Evolutionary conservation across 2,888 invertebrate genomes (phyloP).

Genomic region (Aphodius sticticus): DNA sequence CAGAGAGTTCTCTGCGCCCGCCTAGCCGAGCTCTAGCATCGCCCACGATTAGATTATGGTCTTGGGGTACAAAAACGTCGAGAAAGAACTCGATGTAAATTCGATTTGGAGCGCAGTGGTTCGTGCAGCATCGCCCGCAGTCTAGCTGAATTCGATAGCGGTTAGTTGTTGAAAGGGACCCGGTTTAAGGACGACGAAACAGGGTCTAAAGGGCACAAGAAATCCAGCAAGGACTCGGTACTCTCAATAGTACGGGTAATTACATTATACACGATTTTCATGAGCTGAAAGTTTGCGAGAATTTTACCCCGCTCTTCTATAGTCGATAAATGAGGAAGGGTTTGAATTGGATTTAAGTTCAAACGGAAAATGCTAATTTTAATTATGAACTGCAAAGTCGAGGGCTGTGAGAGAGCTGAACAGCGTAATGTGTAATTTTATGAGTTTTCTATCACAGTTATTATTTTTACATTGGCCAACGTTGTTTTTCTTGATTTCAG

Average conservation of each 20-base stretch:
- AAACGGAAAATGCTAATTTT: too few relatives aligned
- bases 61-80: background rate
- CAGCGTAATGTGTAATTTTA: too few relatives aligned
- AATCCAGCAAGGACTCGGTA: constrained; percentile 7
- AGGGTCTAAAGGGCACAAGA: constrained; percentile 4
- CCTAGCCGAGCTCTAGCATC: background rate
- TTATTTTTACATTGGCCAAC: too few relatives aligned
- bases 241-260: constrained; percentile 16
- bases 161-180: background rate
- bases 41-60: background rate
- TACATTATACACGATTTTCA: constrained; percentile 21
- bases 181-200: background rate
- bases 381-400: too few relatives aligned
- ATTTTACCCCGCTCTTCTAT: background rate
- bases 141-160: background rate
- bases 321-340: too few relatives aligned
- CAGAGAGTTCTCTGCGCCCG: background rate
- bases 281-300: constrained; percentile 18
- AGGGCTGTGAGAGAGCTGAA: too few relatives aligned
- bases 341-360: too few relatives aligned
- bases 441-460: too few relatives aligned
- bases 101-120: background rate
- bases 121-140: background rate
- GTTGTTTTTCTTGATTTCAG: too few relatives aligned
- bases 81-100: background rate